These are phyloP conservation scores for Anarsia innoxiella DNA, from an alignment of 2,888 invertebrate genomes.

Conservation along the genomic window DNA sequence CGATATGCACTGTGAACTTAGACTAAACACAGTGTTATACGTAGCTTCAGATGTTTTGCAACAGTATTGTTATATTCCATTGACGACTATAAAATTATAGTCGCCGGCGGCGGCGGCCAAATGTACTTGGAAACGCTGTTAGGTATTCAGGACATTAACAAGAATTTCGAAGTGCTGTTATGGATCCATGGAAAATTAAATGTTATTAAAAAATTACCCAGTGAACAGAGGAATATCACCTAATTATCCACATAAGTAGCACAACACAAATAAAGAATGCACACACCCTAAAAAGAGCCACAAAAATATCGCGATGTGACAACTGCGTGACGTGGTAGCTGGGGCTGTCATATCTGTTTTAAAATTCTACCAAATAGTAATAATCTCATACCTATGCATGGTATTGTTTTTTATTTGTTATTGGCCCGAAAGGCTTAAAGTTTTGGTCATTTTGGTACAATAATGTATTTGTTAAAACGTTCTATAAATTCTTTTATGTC, in stretches of 20 bases:
- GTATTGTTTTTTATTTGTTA: no score
- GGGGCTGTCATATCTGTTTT: slow-evolving; percentile 38
- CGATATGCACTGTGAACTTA: slow-evolving; percentile 20
- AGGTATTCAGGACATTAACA: slow-evolving; percentile 19
- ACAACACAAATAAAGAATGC: slow-evolving; percentile 74
- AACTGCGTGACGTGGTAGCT: slow-evolving; percentile 73
- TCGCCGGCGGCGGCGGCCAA: slow-evolving; percentile 52
- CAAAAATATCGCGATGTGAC: slow-evolving; percentile 74
- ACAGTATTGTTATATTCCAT: slow-evolving; percentile 34
- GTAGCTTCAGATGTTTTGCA: slow-evolving; percentile 32
- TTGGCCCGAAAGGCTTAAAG: no score
- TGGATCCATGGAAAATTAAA: no score
- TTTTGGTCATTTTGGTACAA: no score
- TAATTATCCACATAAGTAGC: slow-evolving; percentile 75
- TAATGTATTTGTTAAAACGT: no score
- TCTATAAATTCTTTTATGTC: no score
- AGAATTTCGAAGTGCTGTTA: slow-evolving; percentile 19
- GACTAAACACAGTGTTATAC: slow-evolving; percentile 21
- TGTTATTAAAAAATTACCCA: slow-evolving; percentile 61
- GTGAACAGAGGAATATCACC: slow-evolving; percentile 69
- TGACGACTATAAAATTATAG: slow-evolving; percentile 46
- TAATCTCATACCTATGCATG: no score
- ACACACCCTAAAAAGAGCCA: slow-evolving; percentile 72
- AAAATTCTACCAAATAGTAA: slow-evolving; percentile 5
- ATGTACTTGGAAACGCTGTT: slow-evolving; percentile 35